phyloP scores from a whole-genome alignment of 1,140 invertebrate genomes.

The Cylas formicarius region DNA sequence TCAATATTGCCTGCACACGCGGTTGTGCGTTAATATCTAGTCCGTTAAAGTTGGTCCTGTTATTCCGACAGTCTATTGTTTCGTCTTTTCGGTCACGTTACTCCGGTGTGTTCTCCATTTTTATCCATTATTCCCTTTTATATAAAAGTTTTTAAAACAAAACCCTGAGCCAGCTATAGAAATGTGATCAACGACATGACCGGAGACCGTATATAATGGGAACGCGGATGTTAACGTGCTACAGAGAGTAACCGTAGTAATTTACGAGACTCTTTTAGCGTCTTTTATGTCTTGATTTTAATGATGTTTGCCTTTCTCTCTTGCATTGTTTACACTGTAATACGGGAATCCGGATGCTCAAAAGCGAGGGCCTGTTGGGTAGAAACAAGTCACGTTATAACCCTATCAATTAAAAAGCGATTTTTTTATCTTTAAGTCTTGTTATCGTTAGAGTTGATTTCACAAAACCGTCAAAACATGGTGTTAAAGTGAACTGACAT shows the following conservation, averaged over 20 bases:
- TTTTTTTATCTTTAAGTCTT: too few relatives aligned
- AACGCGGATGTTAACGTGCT: slow-evolving; percentile 12
- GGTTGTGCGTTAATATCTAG: too few relatives aligned
- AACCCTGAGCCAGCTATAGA: slow-evolving; percentile 11
- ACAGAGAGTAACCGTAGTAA: slow-evolving; percentile 15
- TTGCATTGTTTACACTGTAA: slow-evolving; percentile 13
- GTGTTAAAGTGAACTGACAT: too few relatives aligned
- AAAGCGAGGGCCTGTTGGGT: too few relatives aligned
- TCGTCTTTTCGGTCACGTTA: slow-evolving; percentile 8
- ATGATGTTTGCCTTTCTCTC: slow-evolving; percentile 13
- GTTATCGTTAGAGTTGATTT: too few relatives aligned
- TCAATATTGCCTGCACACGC: too few relatives aligned
- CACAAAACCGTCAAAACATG: too few relatives aligned
- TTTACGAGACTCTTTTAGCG: slow-evolving; percentile 16
- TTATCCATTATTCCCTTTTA: slow-evolving; percentile 14
- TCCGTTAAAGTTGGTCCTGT: too few relatives aligned
- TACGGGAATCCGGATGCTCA: slow-evolving; percentile 2
- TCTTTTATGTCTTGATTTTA: slow-evolving; percentile 17
- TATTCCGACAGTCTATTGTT: slow-evolving; percentile 11
- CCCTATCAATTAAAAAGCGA: too few relatives aligned
- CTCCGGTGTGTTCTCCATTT: slow-evolving; percentile 7
- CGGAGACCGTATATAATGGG: slow-evolving; percentile 9
- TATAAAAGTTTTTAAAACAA: slow-evolving; percentile 16
- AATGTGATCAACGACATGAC: slow-evolving; percentile 14
- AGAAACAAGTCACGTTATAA: too few relatives aligned